These are phyloP conservation scores for Cotesia congregata DNA, from an alignment of 2,888 invertebrate genomes.

Conservation along the genomic window DNA sequence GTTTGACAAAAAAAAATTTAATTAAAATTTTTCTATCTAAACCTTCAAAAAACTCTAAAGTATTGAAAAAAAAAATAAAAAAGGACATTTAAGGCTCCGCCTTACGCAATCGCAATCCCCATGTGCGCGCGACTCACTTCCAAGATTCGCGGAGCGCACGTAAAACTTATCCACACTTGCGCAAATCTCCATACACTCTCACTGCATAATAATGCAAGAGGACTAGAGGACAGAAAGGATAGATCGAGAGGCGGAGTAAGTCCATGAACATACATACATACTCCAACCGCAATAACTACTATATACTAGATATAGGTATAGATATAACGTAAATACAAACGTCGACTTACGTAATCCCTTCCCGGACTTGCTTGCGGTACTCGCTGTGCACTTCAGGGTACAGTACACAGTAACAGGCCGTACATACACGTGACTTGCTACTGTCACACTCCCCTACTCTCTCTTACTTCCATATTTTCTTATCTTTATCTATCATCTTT, in stretches of 20 bases:
- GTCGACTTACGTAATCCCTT: conserved; percentile 33
- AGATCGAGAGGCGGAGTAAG: conserved; percentile 30
- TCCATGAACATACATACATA: neutral
- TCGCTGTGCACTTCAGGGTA: neutral
- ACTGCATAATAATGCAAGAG: conserved; percentile 22
- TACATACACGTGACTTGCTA: conserved; percentile 6
- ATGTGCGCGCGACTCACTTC: conserved; percentile 2
- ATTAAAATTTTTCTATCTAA: no score
- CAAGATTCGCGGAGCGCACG: neutral
- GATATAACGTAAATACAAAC: neutral
- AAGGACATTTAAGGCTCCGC: conserved; percentile 15
- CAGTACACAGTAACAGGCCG: conserved; percentile 21
- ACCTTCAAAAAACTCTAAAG: no score
- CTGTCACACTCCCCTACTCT: neutral
- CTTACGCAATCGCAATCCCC: conserved; percentile 24
- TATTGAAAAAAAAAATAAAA: neutral
- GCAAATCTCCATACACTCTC: conserved; percentile 2
- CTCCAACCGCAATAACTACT: neutral
- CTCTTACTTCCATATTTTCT: neutral
- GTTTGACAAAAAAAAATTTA: no score
- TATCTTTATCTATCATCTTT: neutral
- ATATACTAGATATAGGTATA: neutral
- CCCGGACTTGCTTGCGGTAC: conserved; percentile 24
- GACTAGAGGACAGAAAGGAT: conserved; percentile 31
- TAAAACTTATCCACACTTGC: neutral